These are phyloP conservation scores for Cryptocephalus primarius DNA, from an alignment of 2,888 invertebrate genomes.

Conservation along the genomic window DNA sequence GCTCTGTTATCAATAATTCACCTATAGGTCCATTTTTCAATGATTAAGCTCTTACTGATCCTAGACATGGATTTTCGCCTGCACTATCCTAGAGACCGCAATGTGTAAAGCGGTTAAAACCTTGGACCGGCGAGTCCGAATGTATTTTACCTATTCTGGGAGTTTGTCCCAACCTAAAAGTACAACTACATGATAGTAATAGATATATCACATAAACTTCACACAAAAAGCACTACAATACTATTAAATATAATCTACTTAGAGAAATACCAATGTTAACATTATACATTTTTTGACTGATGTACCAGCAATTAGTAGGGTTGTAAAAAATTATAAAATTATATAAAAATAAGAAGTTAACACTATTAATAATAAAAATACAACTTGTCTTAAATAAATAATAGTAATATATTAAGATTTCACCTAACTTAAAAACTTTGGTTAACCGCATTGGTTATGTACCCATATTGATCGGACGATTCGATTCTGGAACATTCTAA, in stretches of 20 bases:
- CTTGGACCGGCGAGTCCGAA: no score
- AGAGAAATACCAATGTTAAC: conserved; percentile 29
- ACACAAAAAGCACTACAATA: conserved; percentile 42
- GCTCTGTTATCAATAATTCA: no score
- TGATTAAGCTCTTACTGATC: no score
- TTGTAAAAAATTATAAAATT: conserved; percentile 33
- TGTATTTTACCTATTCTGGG: conserved; percentile 10
- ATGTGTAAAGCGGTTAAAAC: no score
- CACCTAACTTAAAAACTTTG: conserved; percentile 29
- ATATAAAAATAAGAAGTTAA: conserved; percentile 33
- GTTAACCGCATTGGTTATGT: conserved; percentile 29
- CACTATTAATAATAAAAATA: conserved; percentile 24
- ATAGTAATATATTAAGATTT: conserved; percentile 26
- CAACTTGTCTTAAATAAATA: conserved; percentile 28
- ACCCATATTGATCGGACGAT: conserved; percentile 21
- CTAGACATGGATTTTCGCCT: no score
- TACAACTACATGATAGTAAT: conserved; percentile 28
- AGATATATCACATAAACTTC: conserved; percentile 42
- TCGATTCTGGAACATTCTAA: background rate
- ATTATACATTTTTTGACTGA: conserved; percentile 25
- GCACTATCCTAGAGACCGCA: no score
- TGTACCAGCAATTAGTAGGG: conserved; percentile 25
- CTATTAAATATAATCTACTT: conserved; percentile 33
- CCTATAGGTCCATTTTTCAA: no score
- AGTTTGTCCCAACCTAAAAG: conserved; percentile 13